A percentile compares a stretch with the other conserved stretches of the same genome.
phyloP scores from a whole-genome alignment of 2,113 vertebrate species.

The Nansenia antarctica region DNA sequence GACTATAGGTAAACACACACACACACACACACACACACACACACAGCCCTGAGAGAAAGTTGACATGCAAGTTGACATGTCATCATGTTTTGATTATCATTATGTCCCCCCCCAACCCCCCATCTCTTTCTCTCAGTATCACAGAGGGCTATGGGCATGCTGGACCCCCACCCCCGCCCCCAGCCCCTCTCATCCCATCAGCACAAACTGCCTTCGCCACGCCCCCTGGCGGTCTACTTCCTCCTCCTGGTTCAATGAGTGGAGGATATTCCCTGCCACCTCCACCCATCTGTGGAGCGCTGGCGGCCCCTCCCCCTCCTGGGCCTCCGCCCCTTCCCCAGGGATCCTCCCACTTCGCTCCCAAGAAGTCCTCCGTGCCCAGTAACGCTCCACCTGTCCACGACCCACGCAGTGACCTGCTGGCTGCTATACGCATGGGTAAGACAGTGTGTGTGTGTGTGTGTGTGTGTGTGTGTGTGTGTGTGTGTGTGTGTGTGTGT shows the following conservation, averaged over 20 bases:
- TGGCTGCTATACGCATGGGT: slow-evolving; percentile 98
- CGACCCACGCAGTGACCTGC: slow-evolving; percentile 93
- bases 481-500: background rate
- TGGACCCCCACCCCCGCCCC: slow-evolving; percentile 83
- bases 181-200: slow-evolving; percentile 90
- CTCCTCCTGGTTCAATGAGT: slow-evolving; percentile 65
- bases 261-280: slow-evolving; percentile 74
- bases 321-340: slow-evolving; percentile 88
- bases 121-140: slow-evolving; percentile 70
- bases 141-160: slow-evolving; percentile 90
- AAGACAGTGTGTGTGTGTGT: slow-evolving; percentile 1
- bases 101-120: background rate
- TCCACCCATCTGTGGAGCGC: slow-evolving; percentile 75
- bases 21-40: background rate
- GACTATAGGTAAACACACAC: slow-evolving; percentile 81
- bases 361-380: slow-evolving; percentile 78
- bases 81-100: background rate
- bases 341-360: slow-evolving; percentile 74
- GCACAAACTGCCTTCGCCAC: slow-evolving; percentile 93
- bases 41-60: background rate
- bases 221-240: slow-evolving; percentile 82
- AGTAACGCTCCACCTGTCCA: slow-evolving; percentile 69
- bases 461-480: background rate
- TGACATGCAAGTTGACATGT: background rate
- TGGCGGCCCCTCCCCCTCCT: slow-evolving; percentile 84